Percentiles rank a stretch among this genome's conserved stretches.
These are phyloP conservation scores for Pangasius macronema DNA, from an alignment of 2,797 vertebrate species.

Conservation along the genomic window DNA sequence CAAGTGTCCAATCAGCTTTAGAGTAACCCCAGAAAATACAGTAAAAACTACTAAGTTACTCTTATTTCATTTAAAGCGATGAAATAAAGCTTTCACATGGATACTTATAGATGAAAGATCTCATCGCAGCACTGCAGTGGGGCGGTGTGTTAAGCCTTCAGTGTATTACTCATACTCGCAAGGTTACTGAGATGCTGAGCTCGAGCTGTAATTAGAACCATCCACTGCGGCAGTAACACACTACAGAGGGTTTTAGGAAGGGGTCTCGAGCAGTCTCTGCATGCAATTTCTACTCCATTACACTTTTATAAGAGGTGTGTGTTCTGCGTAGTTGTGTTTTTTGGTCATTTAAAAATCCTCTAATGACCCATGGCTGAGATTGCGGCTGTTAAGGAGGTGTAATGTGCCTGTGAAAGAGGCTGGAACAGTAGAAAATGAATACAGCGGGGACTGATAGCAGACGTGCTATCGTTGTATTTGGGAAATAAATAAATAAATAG, in stretches of 20 bases:
- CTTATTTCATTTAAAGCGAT: neutral
- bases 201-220: conserved; percentile 23
- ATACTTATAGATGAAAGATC: neutral
- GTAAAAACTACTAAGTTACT: neutral
- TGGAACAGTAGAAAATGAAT: conserved; percentile 23
- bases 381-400: conserved; percentile 14
- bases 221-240: conserved; percentile 6
- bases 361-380: conserved; percentile 27
- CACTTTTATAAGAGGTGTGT: conserved; percentile 16
- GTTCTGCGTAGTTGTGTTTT: neutral
- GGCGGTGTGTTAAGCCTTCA: neutral
- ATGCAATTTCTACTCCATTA: conserved; percentile 20
- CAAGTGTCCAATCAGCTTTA: neutral
- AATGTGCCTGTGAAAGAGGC: conserved; percentile 18
- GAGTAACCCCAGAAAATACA: neutral
- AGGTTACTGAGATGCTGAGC: conserved; percentile 2
- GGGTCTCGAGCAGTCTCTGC: neutral
- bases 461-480: neutral
- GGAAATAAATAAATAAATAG: neutral
- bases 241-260: neutral
- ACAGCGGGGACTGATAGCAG: neutral
- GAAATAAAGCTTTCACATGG: neutral
- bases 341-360: conserved; percentile 14
- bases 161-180: neutral
- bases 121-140: neutral